Evolutionary conservation across 1,140 invertebrate species (phyloP).

Genomic region (Halyomorpha halys): DNA sequence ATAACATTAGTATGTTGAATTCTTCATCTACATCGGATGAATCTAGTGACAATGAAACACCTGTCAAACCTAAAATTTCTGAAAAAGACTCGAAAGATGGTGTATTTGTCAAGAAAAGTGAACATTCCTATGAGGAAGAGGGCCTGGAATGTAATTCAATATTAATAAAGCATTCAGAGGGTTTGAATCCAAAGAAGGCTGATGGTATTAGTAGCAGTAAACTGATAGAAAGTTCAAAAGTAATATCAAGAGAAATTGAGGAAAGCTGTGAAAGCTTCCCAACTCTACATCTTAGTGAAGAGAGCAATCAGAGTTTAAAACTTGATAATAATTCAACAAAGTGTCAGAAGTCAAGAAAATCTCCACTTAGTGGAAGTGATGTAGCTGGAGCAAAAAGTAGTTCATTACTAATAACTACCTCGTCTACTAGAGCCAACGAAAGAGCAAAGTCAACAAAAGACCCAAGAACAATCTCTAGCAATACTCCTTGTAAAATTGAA

Average conservation of each 20-base stretch:
- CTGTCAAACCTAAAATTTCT: too few species aligned
- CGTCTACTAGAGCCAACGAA: not conserved
- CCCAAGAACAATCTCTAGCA: too few species aligned
- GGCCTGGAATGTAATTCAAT: too few species aligned
- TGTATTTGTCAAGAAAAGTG: too few species aligned
- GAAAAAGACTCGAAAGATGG: too few species aligned
- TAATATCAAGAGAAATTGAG: not conserved
- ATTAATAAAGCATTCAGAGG: too few species aligned
- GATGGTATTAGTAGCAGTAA: too few species aligned
- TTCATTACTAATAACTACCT: not conserved
- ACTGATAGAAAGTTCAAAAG: not conserved
- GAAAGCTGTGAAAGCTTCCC: constrained; percentile 13
- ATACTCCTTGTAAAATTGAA: too few species aligned
- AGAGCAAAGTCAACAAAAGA: too few species aligned
- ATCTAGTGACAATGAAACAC: too few species aligned
- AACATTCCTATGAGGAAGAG: too few species aligned
- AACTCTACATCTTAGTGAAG: not conserved
- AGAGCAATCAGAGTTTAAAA: not conserved
- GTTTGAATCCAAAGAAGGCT: too few species aligned
- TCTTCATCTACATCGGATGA: not conserved
- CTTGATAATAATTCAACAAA: not conserved
- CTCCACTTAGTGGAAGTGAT: not conserved
- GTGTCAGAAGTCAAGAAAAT: not conserved
- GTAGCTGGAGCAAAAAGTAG: not conserved
- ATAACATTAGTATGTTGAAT: not conserved